These are phyloP conservation scores for Neopelma chrysocephalum DNA, from an alignment of 2,797 vertebrate species.

Conservation along the genomic window DNA sequence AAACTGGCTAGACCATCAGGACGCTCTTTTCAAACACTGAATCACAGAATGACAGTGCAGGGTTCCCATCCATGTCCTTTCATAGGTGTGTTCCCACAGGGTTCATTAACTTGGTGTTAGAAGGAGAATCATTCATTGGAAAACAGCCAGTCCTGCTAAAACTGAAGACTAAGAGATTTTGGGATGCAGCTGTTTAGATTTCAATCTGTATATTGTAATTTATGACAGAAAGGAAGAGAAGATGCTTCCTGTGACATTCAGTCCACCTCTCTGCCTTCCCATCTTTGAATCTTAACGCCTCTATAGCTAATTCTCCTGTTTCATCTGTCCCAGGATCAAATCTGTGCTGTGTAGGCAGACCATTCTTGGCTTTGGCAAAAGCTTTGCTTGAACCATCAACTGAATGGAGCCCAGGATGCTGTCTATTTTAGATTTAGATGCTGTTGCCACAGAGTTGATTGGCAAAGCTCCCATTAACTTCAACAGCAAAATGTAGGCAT, in stretches of 20 bases:
- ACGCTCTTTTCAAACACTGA: not conserved
- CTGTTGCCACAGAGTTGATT: conserved; percentile 44
- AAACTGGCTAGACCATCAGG: not conserved
- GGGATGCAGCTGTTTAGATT: not conserved
- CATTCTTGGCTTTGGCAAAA: not conserved
- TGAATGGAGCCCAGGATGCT: not conserved
- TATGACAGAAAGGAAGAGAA: not conserved
- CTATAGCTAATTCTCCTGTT: not conserved
- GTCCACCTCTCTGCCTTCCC: not conserved
- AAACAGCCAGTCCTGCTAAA: not conserved
- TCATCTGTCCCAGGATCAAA: not conserved
- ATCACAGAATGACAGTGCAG: not conserved
- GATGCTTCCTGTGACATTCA: not conserved
- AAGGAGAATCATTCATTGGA: not conserved
- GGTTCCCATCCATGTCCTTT: not conserved
- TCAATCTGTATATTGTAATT: not conserved
- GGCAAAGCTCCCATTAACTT: conserved; percentile 59
- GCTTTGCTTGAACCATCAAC: not conserved
- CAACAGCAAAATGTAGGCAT: conserved; percentile 27
- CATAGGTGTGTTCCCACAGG: not conserved
- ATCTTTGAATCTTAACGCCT: not conserved
- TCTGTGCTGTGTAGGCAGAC: not conserved
- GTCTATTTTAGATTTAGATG: conserved; percentile 53
- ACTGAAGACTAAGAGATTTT: not conserved
- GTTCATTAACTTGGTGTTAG: not conserved